A percentile compares a stretch with the other conserved stretches of the same genome.
These are phyloP conservation scores for Hemibagrus guttatus DNA, from an alignment of 2,797 vertebrate species.

Conservation along the genomic window DNA sequence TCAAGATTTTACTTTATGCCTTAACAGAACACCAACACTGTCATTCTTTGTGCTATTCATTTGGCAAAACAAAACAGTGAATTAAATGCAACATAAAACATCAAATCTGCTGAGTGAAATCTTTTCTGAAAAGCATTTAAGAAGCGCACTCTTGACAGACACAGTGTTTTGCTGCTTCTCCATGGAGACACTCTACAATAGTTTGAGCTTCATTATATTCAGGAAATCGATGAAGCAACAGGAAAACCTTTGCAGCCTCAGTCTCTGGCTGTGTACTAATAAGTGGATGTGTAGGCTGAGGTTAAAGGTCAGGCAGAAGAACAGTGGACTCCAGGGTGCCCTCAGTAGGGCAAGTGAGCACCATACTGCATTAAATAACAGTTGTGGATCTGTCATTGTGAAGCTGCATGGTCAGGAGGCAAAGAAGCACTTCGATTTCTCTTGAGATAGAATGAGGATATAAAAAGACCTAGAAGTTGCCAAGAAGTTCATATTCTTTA, in stretches of 20 bases:
- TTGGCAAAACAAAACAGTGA: background rate
- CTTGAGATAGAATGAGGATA: background rate
- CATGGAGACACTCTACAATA: background rate
- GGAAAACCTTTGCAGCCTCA: background rate
- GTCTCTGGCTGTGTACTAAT: slow-evolving; percentile 15
- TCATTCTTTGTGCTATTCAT: background rate
- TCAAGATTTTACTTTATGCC: background rate
- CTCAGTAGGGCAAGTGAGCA: background rate
- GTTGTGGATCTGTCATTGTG: background rate
- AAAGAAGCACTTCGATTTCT: background rate
- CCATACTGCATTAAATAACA: background rate
- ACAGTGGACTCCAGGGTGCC: background rate
- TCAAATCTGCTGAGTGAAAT: background rate
- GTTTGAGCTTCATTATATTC: background rate
- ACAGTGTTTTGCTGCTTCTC: background rate
- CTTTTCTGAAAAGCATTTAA: background rate
- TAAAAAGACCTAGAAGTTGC: background rate
- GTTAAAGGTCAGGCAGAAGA: slow-evolving; percentile 11
- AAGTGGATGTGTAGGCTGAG: background rate
- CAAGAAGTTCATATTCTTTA: background rate
- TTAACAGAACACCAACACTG: background rate
- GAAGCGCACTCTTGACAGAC: background rate
- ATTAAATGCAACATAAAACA: background rate
- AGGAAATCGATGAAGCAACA: slow-evolving; percentile 30
- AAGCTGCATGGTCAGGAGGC: too few relatives aligned